Conservation (phyloP, 2,113 vertebrate species). For the Narcine bancroftii region DNA sequence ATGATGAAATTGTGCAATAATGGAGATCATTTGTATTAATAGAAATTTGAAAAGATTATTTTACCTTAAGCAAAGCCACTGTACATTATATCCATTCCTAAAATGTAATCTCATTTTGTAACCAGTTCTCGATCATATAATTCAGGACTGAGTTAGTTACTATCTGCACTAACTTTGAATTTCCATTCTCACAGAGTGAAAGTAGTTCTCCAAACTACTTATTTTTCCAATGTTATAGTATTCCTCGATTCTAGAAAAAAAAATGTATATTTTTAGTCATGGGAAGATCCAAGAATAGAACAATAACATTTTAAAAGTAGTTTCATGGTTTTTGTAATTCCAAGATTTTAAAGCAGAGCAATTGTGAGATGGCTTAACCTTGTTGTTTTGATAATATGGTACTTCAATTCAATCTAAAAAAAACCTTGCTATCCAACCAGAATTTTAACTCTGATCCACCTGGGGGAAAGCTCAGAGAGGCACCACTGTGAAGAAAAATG, state of each 20-base stretch:
- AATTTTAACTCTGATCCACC: background rate
- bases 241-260: background rate
- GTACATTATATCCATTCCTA: background rate
- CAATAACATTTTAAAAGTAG: background rate
- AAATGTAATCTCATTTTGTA: background rate
- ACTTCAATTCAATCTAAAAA: background rate
- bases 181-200: background rate
- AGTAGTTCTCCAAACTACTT: background rate
- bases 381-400: background rate
- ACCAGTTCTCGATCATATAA: background rate
- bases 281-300: background rate
- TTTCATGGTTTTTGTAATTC: background rate
- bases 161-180: too few relatives aligned
- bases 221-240: background rate
- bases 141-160: too few relatives aligned
- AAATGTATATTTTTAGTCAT: background rate
- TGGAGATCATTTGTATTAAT: background rate
- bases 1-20: background rate
- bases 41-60: background rate
- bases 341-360: background rate
- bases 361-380: background rate
- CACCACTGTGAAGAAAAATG: conserved; percentile 32
- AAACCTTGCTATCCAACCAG: background rate
- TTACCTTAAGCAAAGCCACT: background rate
- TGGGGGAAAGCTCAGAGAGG: conserved; percentile 5